Percentiles rank a stretch among this genome's conserved stretches.
These are phyloP conservation scores for Loxodonta africana DNA, from an alignment of 2,113 vertebrate species.

Conservation along the genomic window DNA sequence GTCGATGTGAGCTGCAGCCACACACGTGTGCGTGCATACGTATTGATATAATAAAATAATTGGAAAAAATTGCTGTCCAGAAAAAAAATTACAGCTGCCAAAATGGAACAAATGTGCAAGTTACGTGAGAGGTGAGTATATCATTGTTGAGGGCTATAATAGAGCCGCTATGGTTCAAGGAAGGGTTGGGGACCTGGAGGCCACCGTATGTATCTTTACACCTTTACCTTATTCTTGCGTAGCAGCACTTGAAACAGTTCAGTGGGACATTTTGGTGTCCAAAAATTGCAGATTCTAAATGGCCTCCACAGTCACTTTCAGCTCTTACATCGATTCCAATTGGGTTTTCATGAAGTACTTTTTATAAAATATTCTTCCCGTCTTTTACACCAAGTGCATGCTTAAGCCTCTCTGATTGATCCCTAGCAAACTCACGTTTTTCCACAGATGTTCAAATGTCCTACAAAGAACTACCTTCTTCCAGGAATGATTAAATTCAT, in stretches of 20 bases:
- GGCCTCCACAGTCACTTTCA: background rate
- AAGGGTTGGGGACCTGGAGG: background rate
- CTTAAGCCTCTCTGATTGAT: background rate
- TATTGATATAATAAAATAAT: background rate
- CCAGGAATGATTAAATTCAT: background rate
- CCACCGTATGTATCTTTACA: background rate
- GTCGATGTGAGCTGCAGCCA: too few relatives aligned
- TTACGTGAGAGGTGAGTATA: background rate
- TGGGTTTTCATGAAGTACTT: background rate
- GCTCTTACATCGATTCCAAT: background rate
- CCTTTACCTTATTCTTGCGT: background rate
- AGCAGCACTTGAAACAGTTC: background rate
- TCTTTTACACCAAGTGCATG: background rate
- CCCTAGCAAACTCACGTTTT: background rate
- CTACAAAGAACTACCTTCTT: background rate
- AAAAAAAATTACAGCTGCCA: background rate
- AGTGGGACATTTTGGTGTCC: background rate
- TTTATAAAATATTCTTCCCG: background rate
- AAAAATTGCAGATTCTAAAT: background rate
- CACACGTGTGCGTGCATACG: background rate
- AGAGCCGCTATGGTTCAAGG: background rate
- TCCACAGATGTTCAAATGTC: background rate
- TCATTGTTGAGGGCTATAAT: background rate
- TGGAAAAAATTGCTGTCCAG: background rate
- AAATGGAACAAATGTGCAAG: background rate